Base-by-base conservation (phyloP, 2,888 invertebrate species). In the Trimorus sp. region DNA sequence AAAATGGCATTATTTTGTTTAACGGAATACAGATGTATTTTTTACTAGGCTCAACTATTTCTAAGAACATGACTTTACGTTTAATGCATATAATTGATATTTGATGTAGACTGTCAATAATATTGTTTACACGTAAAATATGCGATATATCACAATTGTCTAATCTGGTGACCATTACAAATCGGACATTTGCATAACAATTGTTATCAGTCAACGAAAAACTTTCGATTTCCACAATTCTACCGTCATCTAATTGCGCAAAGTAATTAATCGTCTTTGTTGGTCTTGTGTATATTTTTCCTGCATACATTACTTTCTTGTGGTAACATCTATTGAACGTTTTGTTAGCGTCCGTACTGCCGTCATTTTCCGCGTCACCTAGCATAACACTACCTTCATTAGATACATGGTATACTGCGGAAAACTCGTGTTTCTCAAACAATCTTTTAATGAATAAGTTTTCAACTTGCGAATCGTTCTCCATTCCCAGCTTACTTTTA, bases 141-240 rank as follows among this genome's bases (percentile, higher is more conserved):
- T 26, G 4, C 26, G 26, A 26, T 26, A 26, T 26, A 26, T 26
- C 26, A 26, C 1, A 26, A 26, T 26, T 26, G 26, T 26, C 26
- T 26, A 26, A 26, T 26, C 26, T 26, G 26, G 26, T 26, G 7
- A 38, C 63, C 15, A 38, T 51, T 2, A 65, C 1, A 36, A 40
- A 51, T 65, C 48, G 51, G 5, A 65, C 65, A 49, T 65, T 65
- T 36, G 12, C n/a, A 14, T 51, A 65, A 53, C 65, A 65, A 51
- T 51, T 65, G 12, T 16, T 14, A 53, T 65, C 51, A 51, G 51
- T 65, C 40, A 65, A 65, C 7, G 65, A 65, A 15, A 63, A 63
- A 37, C 49, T 63, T 14, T 63, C 36, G 37, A 62, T 62, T 48
- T 62, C 14, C 12, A 62, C 26, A 12, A 62, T 45, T 26, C 9